Evolutionary conservation across 1,140 invertebrate species (phyloP).

Genomic region (Samia ricini): DNA sequence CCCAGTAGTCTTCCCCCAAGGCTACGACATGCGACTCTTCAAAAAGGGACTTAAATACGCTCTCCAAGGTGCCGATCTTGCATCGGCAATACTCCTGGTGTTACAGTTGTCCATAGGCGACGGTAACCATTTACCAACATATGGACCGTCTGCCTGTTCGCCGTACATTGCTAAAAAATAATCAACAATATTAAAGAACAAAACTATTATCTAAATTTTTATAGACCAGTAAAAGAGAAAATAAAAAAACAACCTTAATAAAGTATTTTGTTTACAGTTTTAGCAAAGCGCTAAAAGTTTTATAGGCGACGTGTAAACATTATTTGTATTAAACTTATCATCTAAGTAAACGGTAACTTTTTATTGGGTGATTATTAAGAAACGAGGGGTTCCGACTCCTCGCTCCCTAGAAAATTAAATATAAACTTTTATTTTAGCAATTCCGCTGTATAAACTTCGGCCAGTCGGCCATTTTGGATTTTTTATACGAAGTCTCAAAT

Average conservation of each 20-base stretch:
- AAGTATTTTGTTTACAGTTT: neutral
- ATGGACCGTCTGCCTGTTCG: too few species aligned
- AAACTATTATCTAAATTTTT: neutral
- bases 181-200: neutral
- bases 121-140: too few species aligned
- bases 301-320: neutral
- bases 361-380: conserved; percentile 1
- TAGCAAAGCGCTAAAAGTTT: neutral
- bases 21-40: too few species aligned
- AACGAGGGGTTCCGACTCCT: neutral
- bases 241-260: neutral
- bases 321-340: neutral
- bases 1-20: too few species aligned
- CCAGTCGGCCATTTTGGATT: neutral
- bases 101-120: too few species aligned
- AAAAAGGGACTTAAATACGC: too few species aligned
- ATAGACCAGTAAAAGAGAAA: neutral
- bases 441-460: neutral
- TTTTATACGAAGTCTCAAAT: neutral
- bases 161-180: too few species aligned
- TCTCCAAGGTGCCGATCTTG: too few species aligned
- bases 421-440: conserved; percentile 1
- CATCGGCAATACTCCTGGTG: too few species aligned
- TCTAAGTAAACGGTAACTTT: neutral
- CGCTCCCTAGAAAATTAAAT: neutral